Conservation (phyloP, 2,888 invertebrate species). For the Synanthedon andrenaeformis region DNA sequence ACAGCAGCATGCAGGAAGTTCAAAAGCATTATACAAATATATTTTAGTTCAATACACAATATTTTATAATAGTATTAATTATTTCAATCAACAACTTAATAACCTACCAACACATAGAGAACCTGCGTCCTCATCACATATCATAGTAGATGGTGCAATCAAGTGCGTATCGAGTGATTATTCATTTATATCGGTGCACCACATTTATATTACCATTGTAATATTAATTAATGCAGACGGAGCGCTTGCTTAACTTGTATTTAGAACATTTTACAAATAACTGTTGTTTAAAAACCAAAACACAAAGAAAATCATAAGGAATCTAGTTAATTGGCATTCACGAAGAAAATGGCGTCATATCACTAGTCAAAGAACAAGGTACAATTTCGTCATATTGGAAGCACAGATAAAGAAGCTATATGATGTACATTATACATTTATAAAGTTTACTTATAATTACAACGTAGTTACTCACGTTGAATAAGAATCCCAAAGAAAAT, state of each 20-base stretch:
- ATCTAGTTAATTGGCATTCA: constrained; percentile 67
- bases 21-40: too few species aligned
- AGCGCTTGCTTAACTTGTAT: constrained; percentile 3
- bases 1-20: too few species aligned
- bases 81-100: too few species aligned
- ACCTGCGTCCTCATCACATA: constrained; percentile 34
- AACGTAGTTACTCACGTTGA: constrained; percentile 65
- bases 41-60: too few species aligned
- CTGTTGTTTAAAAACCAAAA: constrained; percentile 7
- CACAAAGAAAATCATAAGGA: constrained; percentile 59
- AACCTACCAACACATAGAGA: constrained; percentile 2
- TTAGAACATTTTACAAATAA: too few species aligned
- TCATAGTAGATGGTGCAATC: constrained; percentile 46
- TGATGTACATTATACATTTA: constrained; percentile 35
- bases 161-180: constrained; percentile 41
- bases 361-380: constrained; percentile 70
- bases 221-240: constrained; percentile 5
- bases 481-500: constrained; percentile 69
- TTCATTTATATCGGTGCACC: constrained; percentile 12
- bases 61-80: too few species aligned
- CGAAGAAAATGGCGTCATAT: constrained; percentile 72
- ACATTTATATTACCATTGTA: constrained; percentile 10
- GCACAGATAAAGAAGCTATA: constrained; percentile 34
- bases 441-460: constrained; percentile 29
- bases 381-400: constrained; percentile 60